Base-by-base conservation (phyloP, 64 coral and sea anemone genomes). In the Montipora cactus region DNA sequence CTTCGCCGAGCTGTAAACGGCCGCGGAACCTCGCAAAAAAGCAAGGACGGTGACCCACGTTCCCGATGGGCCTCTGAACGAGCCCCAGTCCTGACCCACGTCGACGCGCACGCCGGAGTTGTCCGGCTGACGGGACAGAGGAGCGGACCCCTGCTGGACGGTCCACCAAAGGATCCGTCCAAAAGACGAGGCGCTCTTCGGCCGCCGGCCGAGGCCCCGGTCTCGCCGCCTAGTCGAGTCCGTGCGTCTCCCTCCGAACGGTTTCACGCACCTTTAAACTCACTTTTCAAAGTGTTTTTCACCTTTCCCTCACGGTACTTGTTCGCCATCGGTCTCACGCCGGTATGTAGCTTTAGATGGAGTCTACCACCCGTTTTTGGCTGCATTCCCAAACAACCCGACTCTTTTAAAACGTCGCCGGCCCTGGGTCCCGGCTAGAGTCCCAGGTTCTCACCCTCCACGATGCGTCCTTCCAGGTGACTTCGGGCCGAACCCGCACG, bases 361-460 rank as follows among this genome's bases (percentile, higher is more conserved):
- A 88, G 74, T 88, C 52, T 88, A 88, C 86, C 86, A 88, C 72
- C 69, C 67, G 1, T 72, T 87, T 69, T 61, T 55, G 69, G 86
- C 70, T 76, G 69, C 86, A 88, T 58, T 88, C 57, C 86, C 93
- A 78, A 95, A 58, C 79, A 95, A 78, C 87, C 87, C 80, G 93
- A 95, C 93, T 95, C 93, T 79, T 83, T 2, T 79, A 85, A 95
- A 83, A 68, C 74, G 55, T 90, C 70, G 58, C 79, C 44, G 19
- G 73, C 79, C 70, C 79, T n/a, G 2, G n/a, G 57, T 46, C 1
- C 0, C 11, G 93, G 45, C 78, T 23, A 50, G 28, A 61, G 18
- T 84, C 93, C 79, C 23, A 87, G 87, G 47, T 78, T 94, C 28
- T 94, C 92, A 94, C 93, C 87, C 85, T 93, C 83, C 44, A 44